Conservation (phyloP, 2,113 vertebrate species). For the Odocoileus hemionus region DNA sequence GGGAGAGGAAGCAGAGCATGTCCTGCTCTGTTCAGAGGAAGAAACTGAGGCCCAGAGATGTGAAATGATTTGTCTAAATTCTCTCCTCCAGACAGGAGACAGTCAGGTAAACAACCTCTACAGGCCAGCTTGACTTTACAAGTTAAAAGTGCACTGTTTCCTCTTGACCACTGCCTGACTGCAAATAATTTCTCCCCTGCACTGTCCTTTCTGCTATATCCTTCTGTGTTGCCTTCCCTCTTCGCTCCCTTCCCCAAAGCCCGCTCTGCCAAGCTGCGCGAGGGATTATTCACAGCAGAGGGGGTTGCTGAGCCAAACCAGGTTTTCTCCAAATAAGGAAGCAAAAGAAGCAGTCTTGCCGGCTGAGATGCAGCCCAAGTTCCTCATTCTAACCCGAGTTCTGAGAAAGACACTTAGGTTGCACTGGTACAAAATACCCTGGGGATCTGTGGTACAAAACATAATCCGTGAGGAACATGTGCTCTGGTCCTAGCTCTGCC, state of each 20-base stretch:
- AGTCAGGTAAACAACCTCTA: neutral
- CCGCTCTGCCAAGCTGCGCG: neutral
- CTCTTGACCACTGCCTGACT: neutral
- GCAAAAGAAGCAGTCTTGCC: neutral
- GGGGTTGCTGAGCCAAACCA: conserved; percentile 39
- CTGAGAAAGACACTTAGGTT: neutral
- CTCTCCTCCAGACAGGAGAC: neutral
- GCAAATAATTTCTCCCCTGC: neutral
- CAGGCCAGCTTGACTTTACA: neutral
- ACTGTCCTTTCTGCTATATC: accelerated
- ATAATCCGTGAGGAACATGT: neutral
- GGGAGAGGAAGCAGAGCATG: neutral
- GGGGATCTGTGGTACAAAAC: neutral
- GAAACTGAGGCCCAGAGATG: neutral
- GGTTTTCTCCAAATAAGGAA: neutral
- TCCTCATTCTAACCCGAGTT: neutral
- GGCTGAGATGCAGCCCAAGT: neutral
- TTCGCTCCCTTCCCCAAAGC: neutral
- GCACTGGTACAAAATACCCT: neutral
- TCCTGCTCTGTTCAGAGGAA: neutral
- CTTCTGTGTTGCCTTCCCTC: neutral
- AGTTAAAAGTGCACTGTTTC: neutral
- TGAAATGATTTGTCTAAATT: neutral
- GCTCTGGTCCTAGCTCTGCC: neutral
- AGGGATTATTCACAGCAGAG: conserved; percentile 46